Base-by-base conservation (phyloP, 2,797 vertebrate species). In the Myiotriccus ornatus region DNA sequence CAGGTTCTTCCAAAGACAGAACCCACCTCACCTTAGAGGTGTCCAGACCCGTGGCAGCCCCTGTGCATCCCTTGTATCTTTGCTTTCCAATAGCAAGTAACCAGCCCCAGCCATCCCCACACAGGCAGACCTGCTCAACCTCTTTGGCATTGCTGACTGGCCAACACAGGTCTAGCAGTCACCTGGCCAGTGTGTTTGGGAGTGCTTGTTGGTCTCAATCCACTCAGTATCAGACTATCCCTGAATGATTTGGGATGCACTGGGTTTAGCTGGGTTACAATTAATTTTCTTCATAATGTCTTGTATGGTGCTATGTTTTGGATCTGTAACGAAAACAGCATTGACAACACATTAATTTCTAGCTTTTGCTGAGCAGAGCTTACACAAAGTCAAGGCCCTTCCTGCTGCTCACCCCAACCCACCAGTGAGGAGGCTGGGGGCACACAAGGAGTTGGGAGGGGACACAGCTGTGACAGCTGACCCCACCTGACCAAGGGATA, bases 361-460 rank as follows among this genome's bases (percentile, higher is more conserved):
- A 34, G 41, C 32, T 18, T 68, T 35, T 43, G 18, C 43, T 62
- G 55, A 49, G 53, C 34, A 60, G 77, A 34, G 7, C 34, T 81
- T 27, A 16, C 30, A 28, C 12, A 43, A 22, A 49, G 22, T 16
- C 55, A 62, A 55, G 15, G 13, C 11, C 19, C 60, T 53, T 68
- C 4, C 35, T 21, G 41, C 63, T 60, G 32, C 19, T 82, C 55
- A 49, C 25, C 32, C 25, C 32, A 24, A 6, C 23, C 7, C 27
- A 43, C 9, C 41, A 24, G 8, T 0, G 1, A 37, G 43, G 49
- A 62, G 55, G 4, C 5, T 28, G 24, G 32, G n/a, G 25, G 7
- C 11, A 14, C 35, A 68, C 41, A 17, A 37, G 19, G 19, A 41
- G 4, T 1, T 82, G 56, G 49, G 37, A 69, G 14, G 49, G 49